Evolutionary conservation across 2,797 vertebrate species (phyloP).

Genomic region (Poecilia wingei): DNA sequence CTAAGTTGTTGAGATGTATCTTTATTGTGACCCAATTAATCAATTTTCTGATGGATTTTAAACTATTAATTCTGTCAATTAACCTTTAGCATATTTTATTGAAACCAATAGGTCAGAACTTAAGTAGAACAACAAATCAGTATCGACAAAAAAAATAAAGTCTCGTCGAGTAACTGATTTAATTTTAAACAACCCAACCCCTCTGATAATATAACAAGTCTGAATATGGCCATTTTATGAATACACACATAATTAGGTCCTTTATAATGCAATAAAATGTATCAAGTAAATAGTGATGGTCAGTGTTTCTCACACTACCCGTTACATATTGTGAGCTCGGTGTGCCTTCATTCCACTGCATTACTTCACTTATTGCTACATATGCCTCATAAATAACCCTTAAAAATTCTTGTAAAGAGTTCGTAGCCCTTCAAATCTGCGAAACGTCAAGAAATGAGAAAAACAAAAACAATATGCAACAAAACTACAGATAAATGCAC

Average conservation of each 20-base stretch:
- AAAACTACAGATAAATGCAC: slow-evolving; percentile 19
- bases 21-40: background rate
- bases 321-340: slow-evolving; percentile 60
- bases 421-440: slow-evolving; percentile 77
- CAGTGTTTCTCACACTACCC: slow-evolving; percentile 82
- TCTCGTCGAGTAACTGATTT: background rate
- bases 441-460: slow-evolving; percentile 33
- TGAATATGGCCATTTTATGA: slow-evolving; percentile 44
- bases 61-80: background rate
- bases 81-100: background rate
- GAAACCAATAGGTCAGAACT: background rate
- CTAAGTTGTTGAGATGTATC: background rate
- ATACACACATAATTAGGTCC: slow-evolving; percentile 48
- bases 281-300: slow-evolving; percentile 61
- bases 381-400: slow-evolving; percentile 51
- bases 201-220: slow-evolving; percentile 48
- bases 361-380: slow-evolving; percentile 78
- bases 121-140: slow-evolving; percentile 36
- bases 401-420: slow-evolving; percentile 56
- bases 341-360: slow-evolving; percentile 45
- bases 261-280: slow-evolving; percentile 55
- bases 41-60: background rate
- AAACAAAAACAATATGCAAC: slow-evolving; percentile 19
- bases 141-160: background rate
- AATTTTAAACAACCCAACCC: slow-evolving; percentile 27